phyloP scores from a whole-genome alignment of 2,113 vertebrate genomes.

The Hippocampus guttulatus region DNA sequence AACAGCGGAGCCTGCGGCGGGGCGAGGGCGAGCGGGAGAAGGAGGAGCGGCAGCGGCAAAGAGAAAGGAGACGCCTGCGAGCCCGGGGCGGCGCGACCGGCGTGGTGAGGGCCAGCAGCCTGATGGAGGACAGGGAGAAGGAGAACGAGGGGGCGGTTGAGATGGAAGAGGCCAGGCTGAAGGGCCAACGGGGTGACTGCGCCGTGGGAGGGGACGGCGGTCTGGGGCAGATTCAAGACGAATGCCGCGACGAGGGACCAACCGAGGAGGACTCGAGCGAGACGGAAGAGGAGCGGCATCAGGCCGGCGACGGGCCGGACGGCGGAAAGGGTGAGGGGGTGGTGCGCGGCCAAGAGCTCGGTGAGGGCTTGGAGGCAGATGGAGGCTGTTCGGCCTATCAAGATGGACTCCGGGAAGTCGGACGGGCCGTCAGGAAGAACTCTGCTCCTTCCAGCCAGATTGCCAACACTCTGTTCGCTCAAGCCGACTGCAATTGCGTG shows the following conservation, averaged over 20 bases:
- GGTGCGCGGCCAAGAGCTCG: slow-evolving; percentile 33
- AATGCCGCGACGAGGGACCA: slow-evolving; percentile 46
- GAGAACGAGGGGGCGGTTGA: slow-evolving; percentile 64
- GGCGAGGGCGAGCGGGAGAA: slow-evolving; percentile 69
- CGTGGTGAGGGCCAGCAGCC: slow-evolving; percentile 74
- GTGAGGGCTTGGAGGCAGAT: slow-evolving; percentile 37
- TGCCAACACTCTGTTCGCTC: slow-evolving; percentile 55
- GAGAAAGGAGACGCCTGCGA: slow-evolving; percentile 64
- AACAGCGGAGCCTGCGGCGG: slow-evolving; percentile 73
- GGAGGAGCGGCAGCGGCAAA: slow-evolving; percentile 64
- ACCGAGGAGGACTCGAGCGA: slow-evolving; percentile 44
- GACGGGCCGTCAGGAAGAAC: slow-evolving; percentile 60
- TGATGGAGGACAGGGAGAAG: slow-evolving; percentile 73
- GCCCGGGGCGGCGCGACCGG: slow-evolving; percentile 64
- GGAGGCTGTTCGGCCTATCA: slow-evolving; percentile 36
- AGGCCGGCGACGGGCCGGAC: slow-evolving; percentile 28
- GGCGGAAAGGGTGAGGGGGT: slow-evolving; percentile 31
- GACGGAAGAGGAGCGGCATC: slow-evolving; percentile 45
- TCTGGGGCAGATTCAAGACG: slow-evolving; percentile 45
- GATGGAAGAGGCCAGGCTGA: slow-evolving; percentile 52
- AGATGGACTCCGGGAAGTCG: slow-evolving; percentile 31
- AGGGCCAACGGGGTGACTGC: slow-evolving; percentile 49
- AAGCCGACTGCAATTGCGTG: slow-evolving; percentile 40
- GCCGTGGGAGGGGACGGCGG: slow-evolving; percentile 35
- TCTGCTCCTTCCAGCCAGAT: slow-evolving; percentile 73